Evolutionary conservation across 2,888 invertebrate genomes (phyloP).

Genomic region (Standfussiana lucernea): DNA sequence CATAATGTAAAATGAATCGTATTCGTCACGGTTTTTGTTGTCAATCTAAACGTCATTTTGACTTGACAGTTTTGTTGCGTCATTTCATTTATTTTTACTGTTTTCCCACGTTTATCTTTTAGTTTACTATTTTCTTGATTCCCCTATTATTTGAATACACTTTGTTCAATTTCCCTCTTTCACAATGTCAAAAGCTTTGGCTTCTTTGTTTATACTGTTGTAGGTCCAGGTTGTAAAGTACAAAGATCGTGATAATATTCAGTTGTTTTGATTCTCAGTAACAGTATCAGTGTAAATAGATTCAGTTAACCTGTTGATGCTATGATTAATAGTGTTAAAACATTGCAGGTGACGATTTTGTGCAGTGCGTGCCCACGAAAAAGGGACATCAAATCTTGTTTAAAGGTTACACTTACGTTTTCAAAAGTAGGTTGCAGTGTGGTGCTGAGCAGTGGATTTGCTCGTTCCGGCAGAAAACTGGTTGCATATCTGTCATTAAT

Average conservation of each 20-base stretch:
- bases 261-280: conserved; percentile 65
- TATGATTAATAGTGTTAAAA: conserved; percentile 59
- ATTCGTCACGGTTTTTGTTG: conserved; percentile 40
- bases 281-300: conserved; percentile 60
- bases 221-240: conserved; percentile 15
- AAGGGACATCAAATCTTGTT: conserved; percentile 87
- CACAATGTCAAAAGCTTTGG: background rate
- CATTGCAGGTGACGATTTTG: conserved; percentile 86
- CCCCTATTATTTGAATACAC: background rate
- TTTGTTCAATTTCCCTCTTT: conserved; percentile 16
- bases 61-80: conserved; percentile 76
- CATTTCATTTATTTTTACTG: conserved; percentile 74
- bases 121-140: conserved; percentile 32
- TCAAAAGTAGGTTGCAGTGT: conserved; percentile 86
- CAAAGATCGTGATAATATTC: conserved; percentile 48
- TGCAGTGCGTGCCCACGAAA: conserved; percentile 87
- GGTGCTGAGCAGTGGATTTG: conserved; percentile 88
- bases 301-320: conserved; percentile 27
- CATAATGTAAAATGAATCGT: conserved; percentile 36
- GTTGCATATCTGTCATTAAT: conserved; percentile 87
- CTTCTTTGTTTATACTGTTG: conserved; percentile 5
- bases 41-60: conserved; percentile 57
- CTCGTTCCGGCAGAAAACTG: conserved; percentile 87
- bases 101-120: conserved; percentile 76
- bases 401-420: conserved; percentile 87